These are phyloP conservation scores for Salpingus planirostris DNA, from an alignment of 2,888 invertebrate species.

Conservation along the genomic window DNA sequence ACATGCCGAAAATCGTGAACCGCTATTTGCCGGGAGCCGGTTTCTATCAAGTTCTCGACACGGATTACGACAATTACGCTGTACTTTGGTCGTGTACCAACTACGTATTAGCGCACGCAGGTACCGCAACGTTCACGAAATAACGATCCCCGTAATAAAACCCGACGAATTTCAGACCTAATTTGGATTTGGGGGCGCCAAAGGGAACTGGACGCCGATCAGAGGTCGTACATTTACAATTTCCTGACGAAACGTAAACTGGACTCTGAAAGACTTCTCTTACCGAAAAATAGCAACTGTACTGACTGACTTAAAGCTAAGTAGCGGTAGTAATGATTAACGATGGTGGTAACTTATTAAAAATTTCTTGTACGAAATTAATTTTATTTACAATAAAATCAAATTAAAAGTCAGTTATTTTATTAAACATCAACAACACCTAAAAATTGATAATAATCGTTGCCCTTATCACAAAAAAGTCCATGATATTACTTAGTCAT, in stretches of 20 bases:
- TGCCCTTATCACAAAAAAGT: slow-evolving; percentile 1
- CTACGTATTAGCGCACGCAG: slow-evolving; percentile 53
- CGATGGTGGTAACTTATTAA: no score
- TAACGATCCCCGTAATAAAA: no score
- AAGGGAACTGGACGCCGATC: slow-evolving; percentile 54
- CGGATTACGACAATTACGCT: slow-evolving; percentile 64
- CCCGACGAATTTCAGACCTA: no score
- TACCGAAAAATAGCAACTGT: slow-evolving; percentile 63
- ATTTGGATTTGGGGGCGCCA: slow-evolving; percentile 63
- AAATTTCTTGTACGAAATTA: background rate
- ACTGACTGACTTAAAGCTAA: no score
- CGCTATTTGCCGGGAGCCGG: slow-evolving; percentile 64
- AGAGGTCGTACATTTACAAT: slow-evolving; percentile 57
- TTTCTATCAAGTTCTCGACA: slow-evolving; percentile 60
- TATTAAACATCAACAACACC: slow-evolving; percentile 5
- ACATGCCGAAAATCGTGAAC: slow-evolving; percentile 56
- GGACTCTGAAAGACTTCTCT: slow-evolving; percentile 61
- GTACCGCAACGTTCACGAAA: slow-evolving; percentile 38
- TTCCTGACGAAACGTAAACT: slow-evolving; percentile 50
- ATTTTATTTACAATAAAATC: slow-evolving; percentile 4
- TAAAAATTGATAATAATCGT: slow-evolving; percentile 1
- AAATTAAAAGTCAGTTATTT: no score
- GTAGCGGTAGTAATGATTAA: slow-evolving; percentile 1
- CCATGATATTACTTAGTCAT: no score
- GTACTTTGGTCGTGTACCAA: slow-evolving; percentile 67